Evolutionary conservation across 1,140 invertebrate species (phyloP), one percentile per base, ranked within the genome.

Genomic region (Drosophila cardini): DNA sequence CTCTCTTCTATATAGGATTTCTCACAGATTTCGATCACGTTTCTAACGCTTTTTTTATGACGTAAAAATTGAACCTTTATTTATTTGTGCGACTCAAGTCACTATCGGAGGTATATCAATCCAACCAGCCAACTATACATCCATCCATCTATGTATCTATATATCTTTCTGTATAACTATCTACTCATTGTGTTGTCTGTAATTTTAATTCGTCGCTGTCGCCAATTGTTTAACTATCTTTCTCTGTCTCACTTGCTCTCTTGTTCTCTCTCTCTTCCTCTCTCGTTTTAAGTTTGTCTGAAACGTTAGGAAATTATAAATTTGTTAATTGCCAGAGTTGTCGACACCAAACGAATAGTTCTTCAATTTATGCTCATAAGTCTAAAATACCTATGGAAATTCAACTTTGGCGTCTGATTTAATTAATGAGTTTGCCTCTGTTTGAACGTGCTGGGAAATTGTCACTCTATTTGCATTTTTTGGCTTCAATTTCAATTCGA

Each of bases 31-130:
- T 85, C 78, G 81, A 82, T 71, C 82, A 85, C 82, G 82, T 85
- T 81, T 78, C 82, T 86, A 86, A 85, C 76, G 82, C 77, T 78
- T 85, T 86, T 84, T 85, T 85, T 86, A 85, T 85, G 82, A 85
- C 72, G 78, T 76, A 85, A 86, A 26, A 85, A 86, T 86, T 85
- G 74, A 86, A 86, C 77, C 82, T 85, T 78, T 75, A 86, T 81
- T 81, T 81, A 85, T 85, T 62, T 80, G 58, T 67, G 26, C 16
- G 45, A 26, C 26, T 26, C n/a, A 2, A 16, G 62, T 21, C 82
- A 67, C 64, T 50, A 67, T 72, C 53, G 46, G 61, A 9, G 42
- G 56, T 52, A 61, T 56, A 72, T 60, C 56, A 48, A 43, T 63
- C 34, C 21, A 5, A 0, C 21, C 4, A 4, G 21, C 21, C 21